Evolutionary conservation across 2,797 vertebrate species (phyloP).

Genomic region (Pantherophis vulpinus): DNA sequence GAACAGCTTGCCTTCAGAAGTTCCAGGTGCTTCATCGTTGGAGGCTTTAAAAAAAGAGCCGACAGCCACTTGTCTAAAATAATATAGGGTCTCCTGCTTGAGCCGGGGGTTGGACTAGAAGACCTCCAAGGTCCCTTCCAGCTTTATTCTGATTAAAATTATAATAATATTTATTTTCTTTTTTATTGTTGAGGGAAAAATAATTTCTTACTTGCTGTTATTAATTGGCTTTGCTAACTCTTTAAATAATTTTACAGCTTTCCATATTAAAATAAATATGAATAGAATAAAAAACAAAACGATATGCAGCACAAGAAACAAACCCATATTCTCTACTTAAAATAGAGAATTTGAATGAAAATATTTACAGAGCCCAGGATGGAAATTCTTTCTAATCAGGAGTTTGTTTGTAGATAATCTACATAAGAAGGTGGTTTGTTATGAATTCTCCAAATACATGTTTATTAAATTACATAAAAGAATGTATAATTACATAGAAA

Average conservation of each 20-base stretch:
- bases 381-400: neutral
- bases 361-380: neutral
- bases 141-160: neutral
- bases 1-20: neutral
- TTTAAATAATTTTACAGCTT: neutral
- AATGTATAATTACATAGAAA: neutral
- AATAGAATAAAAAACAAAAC: neutral
- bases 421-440: neutral
- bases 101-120: neutral
- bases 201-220: neutral
- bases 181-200: neutral
- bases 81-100: neutral
- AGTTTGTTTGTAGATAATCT: constrained; percentile 25
- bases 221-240: neutral
- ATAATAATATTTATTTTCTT: neutral
- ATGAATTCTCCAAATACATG: neutral
- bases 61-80: neutral
- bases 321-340: neutral
- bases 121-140: neutral
- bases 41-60: neutral
- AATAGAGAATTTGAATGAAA: constrained; percentile 23
- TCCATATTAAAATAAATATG: neutral
- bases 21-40: neutral
- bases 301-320: constrained; percentile 11
- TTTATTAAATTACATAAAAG: neutral